phyloP scores from a whole-genome alignment of 2,888 invertebrate genomes.

The Herminia tarsipennalis region DNA sequence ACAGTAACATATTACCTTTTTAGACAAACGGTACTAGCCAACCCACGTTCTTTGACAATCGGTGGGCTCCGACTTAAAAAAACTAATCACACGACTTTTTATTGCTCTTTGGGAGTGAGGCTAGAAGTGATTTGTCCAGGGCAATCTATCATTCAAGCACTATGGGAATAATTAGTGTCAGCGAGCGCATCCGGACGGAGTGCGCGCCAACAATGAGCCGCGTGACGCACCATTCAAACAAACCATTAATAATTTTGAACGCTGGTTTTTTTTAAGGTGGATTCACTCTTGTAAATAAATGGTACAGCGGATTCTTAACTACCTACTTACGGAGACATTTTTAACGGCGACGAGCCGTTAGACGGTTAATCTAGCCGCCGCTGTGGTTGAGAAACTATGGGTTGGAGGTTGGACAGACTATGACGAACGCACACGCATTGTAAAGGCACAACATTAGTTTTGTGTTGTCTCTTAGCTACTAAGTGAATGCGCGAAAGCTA shows the following conservation, averaged over 20 bases:
- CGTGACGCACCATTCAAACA: conserved; percentile 83
- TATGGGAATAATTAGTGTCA: conserved; percentile 86
- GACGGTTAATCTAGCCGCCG: conserved; percentile 57
- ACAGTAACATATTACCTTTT: conserved; percentile 72
- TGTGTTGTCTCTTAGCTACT: conserved; percentile 22
- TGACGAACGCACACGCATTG: conserved; percentile 19
- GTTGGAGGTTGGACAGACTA: conserved; percentile 20
- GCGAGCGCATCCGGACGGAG: conserved; percentile 79
- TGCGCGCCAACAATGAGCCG: conserved; percentile 78
- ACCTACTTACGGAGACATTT: conserved; percentile 82
- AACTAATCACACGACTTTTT: conserved; percentile 79
- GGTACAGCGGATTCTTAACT: conserved; percentile 81
- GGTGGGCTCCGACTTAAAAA: conserved; percentile 63
- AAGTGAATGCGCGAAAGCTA: conserved; percentile 23
- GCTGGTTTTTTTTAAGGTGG: conserved; percentile 81
- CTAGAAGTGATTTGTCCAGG: conserved; percentile 83
- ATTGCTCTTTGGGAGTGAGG: conserved; percentile 69
- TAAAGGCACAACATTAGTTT: conserved; percentile 25
- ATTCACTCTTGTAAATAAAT: conserved; percentile 83
- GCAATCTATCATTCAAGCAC: conserved; percentile 84
- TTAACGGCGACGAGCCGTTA: conserved; percentile 69
- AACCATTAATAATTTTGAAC: conserved; percentile 84
- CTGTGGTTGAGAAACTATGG: conserved; percentile 40
- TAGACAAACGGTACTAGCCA: conserved; percentile 64
- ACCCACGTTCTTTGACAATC: conserved; percentile 72